A percentile compares a stretch with the other conserved stretches of the same genome.
Evolutionary conservation across 2,797 vertebrate genomes (phyloP).

Genomic region (Borostomias antarcticus): DNA sequence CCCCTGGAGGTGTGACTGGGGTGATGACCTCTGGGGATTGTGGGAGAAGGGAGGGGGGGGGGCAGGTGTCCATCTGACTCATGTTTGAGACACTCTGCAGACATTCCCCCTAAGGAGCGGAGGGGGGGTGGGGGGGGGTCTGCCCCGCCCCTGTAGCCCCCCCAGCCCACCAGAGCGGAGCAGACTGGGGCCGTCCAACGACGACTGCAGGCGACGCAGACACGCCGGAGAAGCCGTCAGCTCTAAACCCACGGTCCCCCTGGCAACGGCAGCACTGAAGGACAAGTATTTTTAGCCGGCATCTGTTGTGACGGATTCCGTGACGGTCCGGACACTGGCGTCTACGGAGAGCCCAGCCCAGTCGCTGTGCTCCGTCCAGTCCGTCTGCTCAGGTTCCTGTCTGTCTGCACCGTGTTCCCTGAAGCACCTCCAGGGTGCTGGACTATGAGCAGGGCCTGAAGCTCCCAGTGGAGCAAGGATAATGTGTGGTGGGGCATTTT

Average conservation of each 20-base stretch:
- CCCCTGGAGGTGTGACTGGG: slow-evolving; percentile 20
- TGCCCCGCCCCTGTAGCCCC: not conserved
- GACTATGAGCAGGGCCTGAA: not conserved
- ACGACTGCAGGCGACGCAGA: slow-evolving; percentile 16
- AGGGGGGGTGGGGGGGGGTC: not conserved
- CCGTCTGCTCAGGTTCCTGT: too few species aligned
- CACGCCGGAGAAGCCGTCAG: slow-evolving; percentile 25
- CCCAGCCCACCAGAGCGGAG: not conserved
- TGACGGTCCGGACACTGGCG: slow-evolving; percentile 24
- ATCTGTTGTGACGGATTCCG: slow-evolving; percentile 33
- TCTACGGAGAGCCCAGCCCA: slow-evolving; percentile 28
- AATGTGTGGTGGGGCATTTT: slow-evolving; percentile 52
- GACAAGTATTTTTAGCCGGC: slow-evolving; percentile 48
- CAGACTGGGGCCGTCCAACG: not conserved
- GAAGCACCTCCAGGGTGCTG: slow-evolving; percentile 20
- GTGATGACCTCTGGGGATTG: slow-evolving; percentile 11
- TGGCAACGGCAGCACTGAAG: slow-evolving; percentile 61
- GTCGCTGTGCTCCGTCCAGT: too few species aligned
- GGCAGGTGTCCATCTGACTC: not conserved
- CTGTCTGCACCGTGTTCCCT: too few species aligned
- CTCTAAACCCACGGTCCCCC: slow-evolving; percentile 42
- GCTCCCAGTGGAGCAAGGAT: too few species aligned
- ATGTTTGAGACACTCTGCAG: slow-evolving; percentile 8
- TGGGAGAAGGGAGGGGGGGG: too few species aligned
- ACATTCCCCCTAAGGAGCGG: slow-evolving; percentile 2